These are phyloP conservation scores for Rhinogobius similis DNA, from an alignment of 2,113 vertebrate genomes.

Conservation along the genomic window DNA sequence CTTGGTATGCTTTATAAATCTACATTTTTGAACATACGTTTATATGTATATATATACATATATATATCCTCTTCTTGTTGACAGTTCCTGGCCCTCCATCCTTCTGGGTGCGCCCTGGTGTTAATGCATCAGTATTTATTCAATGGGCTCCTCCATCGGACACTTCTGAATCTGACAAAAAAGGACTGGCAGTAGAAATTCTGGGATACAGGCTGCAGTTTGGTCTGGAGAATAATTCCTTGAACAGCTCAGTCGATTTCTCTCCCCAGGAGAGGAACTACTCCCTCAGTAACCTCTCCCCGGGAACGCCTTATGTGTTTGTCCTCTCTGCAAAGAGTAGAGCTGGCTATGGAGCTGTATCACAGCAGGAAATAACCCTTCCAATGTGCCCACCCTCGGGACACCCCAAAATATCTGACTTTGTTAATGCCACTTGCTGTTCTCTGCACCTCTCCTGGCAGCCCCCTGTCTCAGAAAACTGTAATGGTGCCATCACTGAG, in stretches of 20 bases:
- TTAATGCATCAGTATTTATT: conserved; percentile 78
- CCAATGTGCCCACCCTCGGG: conserved; percentile 85
- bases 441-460: conserved; percentile 90
- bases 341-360: conserved; percentile 85
- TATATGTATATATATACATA: too few species aligned
- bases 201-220: conserved; percentile 90
- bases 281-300: conserved; percentile 78
- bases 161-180: conserved; percentile 36
- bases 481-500: conserved; percentile 82
- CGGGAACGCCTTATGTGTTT: conserved; percentile 89
- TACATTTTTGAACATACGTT: too few species aligned
- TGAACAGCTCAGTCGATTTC: conserved; percentile 83
- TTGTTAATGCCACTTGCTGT: conserved; percentile 83
- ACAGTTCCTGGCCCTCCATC: conserved; percentile 86
- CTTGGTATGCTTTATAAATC: too few species aligned
- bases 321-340: conserved; percentile 85
- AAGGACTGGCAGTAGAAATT: conserved; percentile 73
- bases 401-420: conserved; percentile 85
- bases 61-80: conserved; percentile 42
- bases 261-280: conserved; percentile 79
- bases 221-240: conserved; percentile 81
- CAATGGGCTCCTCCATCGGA: conserved; percentile 67
- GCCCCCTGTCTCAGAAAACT: conserved; percentile 83
- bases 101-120: conserved; percentile 83
- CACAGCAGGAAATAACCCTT: conserved; percentile 78